Conservation (phyloP, 2,888 invertebrate species). For the Calephelis perditalis region DNA sequence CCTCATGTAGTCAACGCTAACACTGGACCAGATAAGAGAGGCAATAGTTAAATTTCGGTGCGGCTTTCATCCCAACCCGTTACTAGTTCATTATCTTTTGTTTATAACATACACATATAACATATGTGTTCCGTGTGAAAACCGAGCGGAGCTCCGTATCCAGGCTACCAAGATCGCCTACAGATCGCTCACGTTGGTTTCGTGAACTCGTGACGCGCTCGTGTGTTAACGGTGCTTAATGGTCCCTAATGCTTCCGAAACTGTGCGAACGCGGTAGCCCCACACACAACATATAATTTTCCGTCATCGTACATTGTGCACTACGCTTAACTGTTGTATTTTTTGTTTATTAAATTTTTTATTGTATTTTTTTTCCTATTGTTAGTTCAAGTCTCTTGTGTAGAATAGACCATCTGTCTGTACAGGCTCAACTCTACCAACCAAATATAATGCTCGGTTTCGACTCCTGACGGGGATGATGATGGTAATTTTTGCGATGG, state of each 20-base stretch:
- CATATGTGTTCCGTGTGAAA: slow-evolving; percentile 58
- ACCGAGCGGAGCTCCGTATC: slow-evolving; percentile 40
- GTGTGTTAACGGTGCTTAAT: slow-evolving; percentile 77
- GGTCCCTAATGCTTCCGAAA: slow-evolving; percentile 77
- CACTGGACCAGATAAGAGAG: too few relatives aligned
- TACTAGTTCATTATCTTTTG: too few relatives aligned
- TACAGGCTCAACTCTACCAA: too few relatives aligned
- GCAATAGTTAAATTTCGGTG: too few relatives aligned
- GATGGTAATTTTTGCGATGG: too few relatives aligned
- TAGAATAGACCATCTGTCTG: too few relatives aligned
- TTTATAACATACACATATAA: slow-evolving; percentile 15
- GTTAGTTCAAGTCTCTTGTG: too few relatives aligned
- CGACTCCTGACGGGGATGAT: too few relatives aligned
- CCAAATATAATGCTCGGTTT: too few relatives aligned
- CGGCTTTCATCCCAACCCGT: too few relatives aligned
- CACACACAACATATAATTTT: slow-evolving; percentile 72
- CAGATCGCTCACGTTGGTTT: slow-evolving; percentile 67
- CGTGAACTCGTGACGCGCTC: slow-evolving; percentile 71
- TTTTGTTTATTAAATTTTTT: background rate
- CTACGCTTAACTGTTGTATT: slow-evolving; percentile 43
- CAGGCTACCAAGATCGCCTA: slow-evolving; percentile 70
- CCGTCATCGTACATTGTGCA: slow-evolving; percentile 46
- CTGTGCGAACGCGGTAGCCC: slow-evolving; percentile 77
- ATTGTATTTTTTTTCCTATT: too few relatives aligned
- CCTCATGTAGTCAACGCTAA: too few relatives aligned